Percentiles rank a stretch among this genome's conserved stretches.
phyloP scores from a whole-genome alignment of 1,140 invertebrate genomes.

The Halictus rubicundus region DNA sequence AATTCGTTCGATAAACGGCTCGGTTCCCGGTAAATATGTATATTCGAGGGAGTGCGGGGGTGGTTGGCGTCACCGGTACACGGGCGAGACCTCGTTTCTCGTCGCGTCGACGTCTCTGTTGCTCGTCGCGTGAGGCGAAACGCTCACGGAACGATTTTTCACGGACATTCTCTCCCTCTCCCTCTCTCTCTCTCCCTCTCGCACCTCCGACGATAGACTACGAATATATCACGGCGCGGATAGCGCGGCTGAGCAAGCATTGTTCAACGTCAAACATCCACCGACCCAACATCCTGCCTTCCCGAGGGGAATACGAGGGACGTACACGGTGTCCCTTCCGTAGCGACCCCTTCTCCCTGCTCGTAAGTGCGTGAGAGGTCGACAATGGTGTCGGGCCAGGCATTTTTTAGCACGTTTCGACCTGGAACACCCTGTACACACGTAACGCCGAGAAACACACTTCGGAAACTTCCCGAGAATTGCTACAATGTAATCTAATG shows the following conservation, averaged over 20 bases:
- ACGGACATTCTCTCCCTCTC: constrained; percentile 14
- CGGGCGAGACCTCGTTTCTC: constrained; percentile 28
- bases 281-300: neutral
- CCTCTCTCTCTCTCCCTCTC: neutral
- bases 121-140: constrained; percentile 21
- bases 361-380: too few species aligned
- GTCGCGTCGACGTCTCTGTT: constrained; percentile 10
- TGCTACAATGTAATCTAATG: too few species aligned
- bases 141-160: constrained; percentile 39
- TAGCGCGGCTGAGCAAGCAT: constrained; percentile 40
- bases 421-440: too few species aligned
- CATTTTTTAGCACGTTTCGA: too few species aligned
- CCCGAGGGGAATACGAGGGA: constrained; percentile 9
- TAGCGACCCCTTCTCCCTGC: too few species aligned
- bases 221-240: constrained; percentile 38
- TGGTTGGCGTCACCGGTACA: neutral
- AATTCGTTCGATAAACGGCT: constrained; percentile 38
- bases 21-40: constrained; percentile 38
- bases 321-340: neutral
- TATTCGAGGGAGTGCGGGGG: neutral
- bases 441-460: too few species aligned
- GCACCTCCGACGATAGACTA: constrained; percentile 31
- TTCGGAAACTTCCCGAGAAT: too few species aligned
- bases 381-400: too few species aligned
- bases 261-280: constrained; percentile 52